These are phyloP conservation scores for Tautogolabrus adspersus DNA, from an alignment of 2,113 vertebrate species.

Conservation along the genomic window DNA sequence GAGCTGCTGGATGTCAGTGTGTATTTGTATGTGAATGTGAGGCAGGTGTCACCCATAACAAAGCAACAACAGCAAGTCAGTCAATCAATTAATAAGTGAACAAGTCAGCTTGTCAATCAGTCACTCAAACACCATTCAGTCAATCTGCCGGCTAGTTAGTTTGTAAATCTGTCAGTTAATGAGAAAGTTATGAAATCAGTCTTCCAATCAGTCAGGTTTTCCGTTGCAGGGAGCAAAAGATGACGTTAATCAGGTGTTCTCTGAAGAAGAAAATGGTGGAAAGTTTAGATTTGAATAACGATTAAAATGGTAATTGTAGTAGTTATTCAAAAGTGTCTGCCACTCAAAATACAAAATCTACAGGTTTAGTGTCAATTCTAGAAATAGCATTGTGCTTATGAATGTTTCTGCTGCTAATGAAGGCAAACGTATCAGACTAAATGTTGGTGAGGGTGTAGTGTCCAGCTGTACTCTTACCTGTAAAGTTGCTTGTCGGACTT, in stretches of 20 bases:
- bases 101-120: slow-evolving; percentile 5
- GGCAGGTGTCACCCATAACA: slow-evolving; percentile 11
- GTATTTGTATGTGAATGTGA: slow-evolving; percentile 10
- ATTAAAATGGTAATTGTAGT: no score
- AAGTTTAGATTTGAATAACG: background rate
- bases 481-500: no score
- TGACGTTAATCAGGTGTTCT: background rate
- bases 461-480: no score
- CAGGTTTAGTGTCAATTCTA: no score
- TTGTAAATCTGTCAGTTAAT: slow-evolving; percentile 10
- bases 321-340: no score
- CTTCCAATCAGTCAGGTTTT: background rate
- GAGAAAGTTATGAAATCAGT: background rate
- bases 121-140: background rate
- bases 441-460: no score
- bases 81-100: slow-evolving; percentile 4
- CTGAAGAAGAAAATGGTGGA: background rate
- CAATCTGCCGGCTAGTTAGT: slow-evolving; percentile 8
- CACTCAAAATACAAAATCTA: no score
- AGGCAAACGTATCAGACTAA: no score
- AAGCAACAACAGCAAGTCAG: slow-evolving; percentile 9
- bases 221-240: background rate
- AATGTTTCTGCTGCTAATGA: no score
- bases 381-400: no score
- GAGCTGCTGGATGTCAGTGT: slow-evolving; percentile 36